Percentiles rank a stretch among this genome's conserved stretches.
Evolutionary conservation across 2,888 invertebrate species (phyloP).

Genomic region (Agrotis clavis): DNA sequence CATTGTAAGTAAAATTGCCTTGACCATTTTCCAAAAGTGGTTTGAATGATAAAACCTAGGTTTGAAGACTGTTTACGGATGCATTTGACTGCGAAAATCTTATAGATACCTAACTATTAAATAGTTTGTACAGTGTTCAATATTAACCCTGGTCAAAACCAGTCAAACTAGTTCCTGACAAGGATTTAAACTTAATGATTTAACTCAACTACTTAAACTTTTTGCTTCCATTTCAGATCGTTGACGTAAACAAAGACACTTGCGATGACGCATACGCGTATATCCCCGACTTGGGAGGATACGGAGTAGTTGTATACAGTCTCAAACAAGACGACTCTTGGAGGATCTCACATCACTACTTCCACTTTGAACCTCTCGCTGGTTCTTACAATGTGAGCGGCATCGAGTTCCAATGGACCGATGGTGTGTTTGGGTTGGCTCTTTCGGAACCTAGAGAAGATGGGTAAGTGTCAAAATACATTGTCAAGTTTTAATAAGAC

Average conservation of each 20-base stretch:
- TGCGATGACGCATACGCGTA: slow-evolving; percentile 95
- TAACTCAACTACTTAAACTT: not conserved
- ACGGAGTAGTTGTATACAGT: slow-evolving; percentile 95
- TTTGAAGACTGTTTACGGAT: not conserved
- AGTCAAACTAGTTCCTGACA: slow-evolving; percentile 6
- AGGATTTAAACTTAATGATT: not conserved
- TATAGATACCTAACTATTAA: not conserved
- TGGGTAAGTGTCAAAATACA: slow-evolving; percentile 80
- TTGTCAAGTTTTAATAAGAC: too few species aligned
- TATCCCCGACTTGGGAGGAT: slow-evolving; percentile 94
- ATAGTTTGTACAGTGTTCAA: not conserved
- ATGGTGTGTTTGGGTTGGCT: slow-evolving; percentile 95
- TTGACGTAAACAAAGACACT: slow-evolving; percentile 93
- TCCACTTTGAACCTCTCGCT: slow-evolving; percentile 95
- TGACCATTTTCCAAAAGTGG: too few species aligned
- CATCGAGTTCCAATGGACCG: slow-evolving; percentile 96
- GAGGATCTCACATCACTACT: slow-evolving; percentile 95
- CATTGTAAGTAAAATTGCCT: slow-evolving; percentile 90
- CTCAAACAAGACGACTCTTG: slow-evolving; percentile 94
- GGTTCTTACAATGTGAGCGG: slow-evolving; percentile 95
- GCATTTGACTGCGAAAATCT: not conserved
- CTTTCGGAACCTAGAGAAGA: slow-evolving; percentile 91
- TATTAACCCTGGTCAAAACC: not conserved
- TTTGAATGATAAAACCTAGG: not conserved
- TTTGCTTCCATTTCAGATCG: slow-evolving; percentile 86